Percentiles rank a stretch among this genome's conserved stretches.
phyloP scores from a whole-genome alignment of 1,140 invertebrate species.

The Pachypeltis micranthus region DNA sequence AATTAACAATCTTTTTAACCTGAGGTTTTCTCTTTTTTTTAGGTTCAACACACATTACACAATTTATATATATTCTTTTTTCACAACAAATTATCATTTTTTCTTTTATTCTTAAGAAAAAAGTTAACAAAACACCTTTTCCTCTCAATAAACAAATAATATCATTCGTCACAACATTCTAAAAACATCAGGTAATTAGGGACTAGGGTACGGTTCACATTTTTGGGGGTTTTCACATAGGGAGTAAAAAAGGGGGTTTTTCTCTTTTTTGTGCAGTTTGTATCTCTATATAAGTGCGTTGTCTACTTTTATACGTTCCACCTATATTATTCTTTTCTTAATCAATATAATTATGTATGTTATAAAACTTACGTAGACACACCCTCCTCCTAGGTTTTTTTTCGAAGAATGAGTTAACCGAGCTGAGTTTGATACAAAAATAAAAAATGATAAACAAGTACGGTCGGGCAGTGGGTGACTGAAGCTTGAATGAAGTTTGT shows the following conservation, averaged over 20 bases:
- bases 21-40: slow-evolving; percentile 11
- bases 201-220: slow-evolving; percentile 1
- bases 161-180: slow-evolving; percentile 10
- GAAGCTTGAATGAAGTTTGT: too few relatives aligned
- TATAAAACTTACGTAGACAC: slow-evolving; percentile 14
- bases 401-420: too few relatives aligned
- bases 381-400: neutral
- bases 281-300: slow-evolving; percentile 17
- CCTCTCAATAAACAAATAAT: neutral
- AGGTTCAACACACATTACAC: slow-evolving; percentile 13
- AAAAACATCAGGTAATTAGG: slow-evolving; percentile 10
- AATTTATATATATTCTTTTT: slow-evolving; percentile 11
- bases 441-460: too few relatives aligned
- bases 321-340: slow-evolving; percentile 16
- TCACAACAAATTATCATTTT: slow-evolving; percentile 7
- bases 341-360: slow-evolving; percentile 12
- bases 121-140: slow-evolving; percentile 15
- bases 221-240: slow-evolving; percentile 1
- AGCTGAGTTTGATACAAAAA: too few relatives aligned
- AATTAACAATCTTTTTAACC: slow-evolving; percentile 11
- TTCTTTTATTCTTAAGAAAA: slow-evolving; percentile 9
- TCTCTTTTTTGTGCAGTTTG: slow-evolving; percentile 15
- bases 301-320: slow-evolving; percentile 18
- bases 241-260: slow-evolving; percentile 8
- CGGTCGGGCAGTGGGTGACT: too few relatives aligned